Base-by-base conservation (phyloP, 2,113 vertebrate species). In the Zapornia atra region DNA sequence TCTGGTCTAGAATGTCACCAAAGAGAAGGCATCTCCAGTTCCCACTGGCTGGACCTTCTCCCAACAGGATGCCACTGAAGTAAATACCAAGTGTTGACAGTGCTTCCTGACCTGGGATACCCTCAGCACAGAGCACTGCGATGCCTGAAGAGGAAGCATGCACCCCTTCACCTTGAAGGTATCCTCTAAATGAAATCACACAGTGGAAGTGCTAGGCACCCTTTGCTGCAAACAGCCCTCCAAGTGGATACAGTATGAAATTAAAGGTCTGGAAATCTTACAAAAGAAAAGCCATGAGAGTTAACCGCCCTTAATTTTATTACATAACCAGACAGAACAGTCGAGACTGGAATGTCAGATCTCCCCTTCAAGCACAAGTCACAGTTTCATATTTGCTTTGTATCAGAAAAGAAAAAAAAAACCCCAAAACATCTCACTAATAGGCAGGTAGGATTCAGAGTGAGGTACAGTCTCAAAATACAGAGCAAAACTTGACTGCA, bases 231-330 rank as follows among this genome's bases (percentile, higher is more conserved):
- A 88, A 21, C 3, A 85, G 90, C 84, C 29, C 76, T 77, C 88
- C 36, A n/a, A 51, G 64, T 70, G 64, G 50, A 51, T 6, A 24
- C 31, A 50, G 54, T 8, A 71, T 36, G 50, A 77, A 71, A 86
- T 81, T 33, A 77, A 91, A 95, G 92, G 82, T 92, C 91, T 95
- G 88, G 56, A 89, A 85, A 57, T 46, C 63, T 90, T 64, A 54
- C 3, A 61, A 91, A 96, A 92, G 61, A 96, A 92, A 93, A 96
- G 38, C 76, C 94, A 86, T 64, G 76, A 72, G 66, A 96, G 65
- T 90, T 92, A 95, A 94, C 94, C 5, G 84, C 95, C 95, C 97
- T 97, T 91, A 69, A 71, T 95, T 97, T 97, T 97, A 97, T 97
- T 97, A 96, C 16, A 9, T 79, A 95, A 93, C 83, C 88, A 95